Base-by-base conservation (phyloP, 2,797 vertebrate species). In the Bufotes viridis region DNA sequence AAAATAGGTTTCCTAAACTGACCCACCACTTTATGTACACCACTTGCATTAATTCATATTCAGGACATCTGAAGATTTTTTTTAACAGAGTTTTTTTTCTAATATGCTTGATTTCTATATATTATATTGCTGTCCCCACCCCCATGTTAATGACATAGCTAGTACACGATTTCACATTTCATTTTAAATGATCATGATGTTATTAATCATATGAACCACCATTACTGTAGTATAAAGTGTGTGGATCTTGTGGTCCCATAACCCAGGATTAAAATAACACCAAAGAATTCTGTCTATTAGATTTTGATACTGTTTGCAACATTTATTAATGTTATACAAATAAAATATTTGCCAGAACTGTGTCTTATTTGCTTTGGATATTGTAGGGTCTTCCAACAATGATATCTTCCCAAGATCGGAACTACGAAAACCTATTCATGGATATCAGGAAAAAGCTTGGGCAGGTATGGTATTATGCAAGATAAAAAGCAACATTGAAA, bases 361-460 rank as follows among this genome's bases (percentile, higher is more conserved):
- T 81, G 24, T 67, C 20, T 84, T 70, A 15, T 14, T 18, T 20
- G 55, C 7, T 86, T 0, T 24, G 1, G 14, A 57, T 51, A 79
- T 60, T 89, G 78, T 91, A 99, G 98, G 98, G 97, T 22, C 95
- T 99, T 84, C 98, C 98, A 58, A 98, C 97, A 2, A 94, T 99
- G 0, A 94, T 98, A 34, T 96, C 93, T 93, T 95, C 97, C 87
- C 96, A 95, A 0, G 98, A 99, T 87, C 93, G 97, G 89, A 97
- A 99, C 94, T 99, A 97, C 0, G 96, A 98, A 79, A 95, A 95
- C 82, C 96, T 99, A 53, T 95, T 99, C 18, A 92, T 24, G 20
- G 96, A 96, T 82, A 92, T 99, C 75, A 96, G 94, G 90, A 92
- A 17, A 42, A 98, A 96, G 90, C 91, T 98, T 90, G 57, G 81